Percentiles rank a stretch among this genome's conserved stretches.
phyloP scores from a whole-genome alignment of 2,113 vertebrate species.

The Mesocricetus auratus region DNA sequence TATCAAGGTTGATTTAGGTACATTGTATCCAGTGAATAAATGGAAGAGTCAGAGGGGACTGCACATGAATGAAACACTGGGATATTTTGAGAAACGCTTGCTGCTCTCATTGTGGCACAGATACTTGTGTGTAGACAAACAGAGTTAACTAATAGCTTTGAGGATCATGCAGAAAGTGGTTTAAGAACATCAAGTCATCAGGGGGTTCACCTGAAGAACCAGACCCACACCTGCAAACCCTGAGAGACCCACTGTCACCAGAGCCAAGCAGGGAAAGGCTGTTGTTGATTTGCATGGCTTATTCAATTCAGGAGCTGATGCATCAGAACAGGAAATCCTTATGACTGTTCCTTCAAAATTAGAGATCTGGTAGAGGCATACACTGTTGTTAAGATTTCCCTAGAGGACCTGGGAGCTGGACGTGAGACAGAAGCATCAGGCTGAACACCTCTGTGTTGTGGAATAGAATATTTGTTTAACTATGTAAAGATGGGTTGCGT shows the following conservation, averaged over 20 bases:
- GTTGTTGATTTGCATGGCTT: constrained; percentile 12
- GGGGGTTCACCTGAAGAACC: background rate
- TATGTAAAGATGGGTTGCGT: background rate
- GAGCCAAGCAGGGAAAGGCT: background rate
- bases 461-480: background rate
- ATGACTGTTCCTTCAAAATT: background rate
- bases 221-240: background rate
- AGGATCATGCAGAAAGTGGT: background rate
- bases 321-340: background rate
- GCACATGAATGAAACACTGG: background rate
- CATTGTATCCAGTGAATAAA: fast-evolving
- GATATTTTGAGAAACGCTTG: background rate
- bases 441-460: background rate
- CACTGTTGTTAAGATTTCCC: background rate
- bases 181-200: background rate
- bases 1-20: background rate
- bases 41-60: background rate
- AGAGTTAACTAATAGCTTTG: background rate
- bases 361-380: background rate
- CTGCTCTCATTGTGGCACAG: background rate
- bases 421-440: background rate
- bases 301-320: background rate
- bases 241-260: background rate
- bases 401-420: background rate
- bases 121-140: background rate